A percentile compares a stretch with the other conserved stretches of the same genome.
phyloP scores from a whole-genome alignment of 1,140 invertebrate genomes.

The Atta cephalotes region DNA sequence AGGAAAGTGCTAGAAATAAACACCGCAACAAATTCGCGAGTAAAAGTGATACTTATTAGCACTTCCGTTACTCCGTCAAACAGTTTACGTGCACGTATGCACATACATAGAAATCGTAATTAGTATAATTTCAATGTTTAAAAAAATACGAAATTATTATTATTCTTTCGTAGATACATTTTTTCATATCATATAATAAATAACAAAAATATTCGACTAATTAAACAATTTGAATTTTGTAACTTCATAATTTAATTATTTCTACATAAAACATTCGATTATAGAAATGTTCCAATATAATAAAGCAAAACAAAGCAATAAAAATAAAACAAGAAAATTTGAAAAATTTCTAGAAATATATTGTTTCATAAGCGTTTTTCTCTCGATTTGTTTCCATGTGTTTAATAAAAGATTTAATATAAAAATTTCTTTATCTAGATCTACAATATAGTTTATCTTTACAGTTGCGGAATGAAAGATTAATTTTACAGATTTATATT shows the following conservation, averaged over 20 bases:
- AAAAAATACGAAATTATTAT: conserved; percentile 17
- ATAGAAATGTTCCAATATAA: neutral
- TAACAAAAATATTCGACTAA: neutral
- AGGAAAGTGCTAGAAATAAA: conserved; percentile 58
- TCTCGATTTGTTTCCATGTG: neutral
- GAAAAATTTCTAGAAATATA: neutral
- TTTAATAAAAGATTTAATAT: neutral
- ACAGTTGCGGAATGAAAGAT: neutral
- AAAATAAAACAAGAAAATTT: conserved; percentile 9
- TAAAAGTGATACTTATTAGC: conserved; percentile 26
- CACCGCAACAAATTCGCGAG: conserved; percentile 47
- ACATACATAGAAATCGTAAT: neutral
- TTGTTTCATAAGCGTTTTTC: neutral
- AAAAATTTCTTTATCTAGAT: neutral
- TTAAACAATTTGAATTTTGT: neutral
- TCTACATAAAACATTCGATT: neutral
- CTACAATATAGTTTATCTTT: neutral
- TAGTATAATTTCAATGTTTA: conserved; percentile 11
- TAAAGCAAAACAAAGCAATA: neutral
- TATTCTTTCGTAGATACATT: neutral
- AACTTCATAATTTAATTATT: neutral
- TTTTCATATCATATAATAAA: neutral
- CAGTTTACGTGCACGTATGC: neutral
- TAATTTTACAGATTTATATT: neutral
- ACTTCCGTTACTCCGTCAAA: neutral